Conservation (phyloP, 1,140 invertebrate genomes). For the Probaryconus sp. region DNA sequence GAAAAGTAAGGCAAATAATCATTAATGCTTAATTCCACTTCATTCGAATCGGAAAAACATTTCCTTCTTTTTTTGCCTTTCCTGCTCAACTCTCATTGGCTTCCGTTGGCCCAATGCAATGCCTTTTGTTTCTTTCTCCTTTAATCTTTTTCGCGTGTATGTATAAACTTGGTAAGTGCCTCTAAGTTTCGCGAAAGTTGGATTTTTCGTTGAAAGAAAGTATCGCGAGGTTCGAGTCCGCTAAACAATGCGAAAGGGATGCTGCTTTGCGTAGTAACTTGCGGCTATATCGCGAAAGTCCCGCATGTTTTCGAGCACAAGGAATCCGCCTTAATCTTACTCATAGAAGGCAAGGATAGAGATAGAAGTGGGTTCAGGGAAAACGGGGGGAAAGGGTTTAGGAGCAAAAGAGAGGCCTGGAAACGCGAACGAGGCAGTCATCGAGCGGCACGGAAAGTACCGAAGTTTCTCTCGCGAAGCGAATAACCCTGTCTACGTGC, state of each 20-base stretch:
- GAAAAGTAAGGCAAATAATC: too few relatives aligned
- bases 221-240: slow-evolving; percentile 16
- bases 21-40: too few relatives aligned
- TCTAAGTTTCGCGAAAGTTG: slow-evolving; percentile 12
- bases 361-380: too few relatives aligned
- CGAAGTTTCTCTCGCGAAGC: slow-evolving; percentile 32
- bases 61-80: too few relatives aligned
- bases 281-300: slow-evolving; percentile 21
- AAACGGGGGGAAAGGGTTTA: not conserved
- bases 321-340: slow-evolving; percentile 52
- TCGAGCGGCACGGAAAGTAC: slow-evolving; percentile 16
- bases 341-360: slow-evolving; percentile 27
- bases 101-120: too few relatives aligned
- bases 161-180: slow-evolving; percentile 31
- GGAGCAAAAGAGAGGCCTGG: not conserved
- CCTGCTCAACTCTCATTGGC: too few relatives aligned
- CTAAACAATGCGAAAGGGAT: slow-evolving; percentile 41
- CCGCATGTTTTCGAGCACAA: slow-evolving; percentile 28
- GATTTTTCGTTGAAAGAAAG: slow-evolving; percentile 25
- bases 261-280: slow-evolving; percentile 39
- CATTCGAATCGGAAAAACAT: too few relatives aligned
- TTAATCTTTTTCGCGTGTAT: slow-evolving; percentile 29
- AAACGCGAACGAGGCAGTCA: not conserved
- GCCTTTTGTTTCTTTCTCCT: slow-evolving; percentile 8
- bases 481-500: slow-evolving; percentile 23